Percentiles rank a stretch among this genome's conserved stretches.
Evolutionary conservation across 2,888 invertebrate species (phyloP).

Genomic region (Eilema caniola): DNA sequence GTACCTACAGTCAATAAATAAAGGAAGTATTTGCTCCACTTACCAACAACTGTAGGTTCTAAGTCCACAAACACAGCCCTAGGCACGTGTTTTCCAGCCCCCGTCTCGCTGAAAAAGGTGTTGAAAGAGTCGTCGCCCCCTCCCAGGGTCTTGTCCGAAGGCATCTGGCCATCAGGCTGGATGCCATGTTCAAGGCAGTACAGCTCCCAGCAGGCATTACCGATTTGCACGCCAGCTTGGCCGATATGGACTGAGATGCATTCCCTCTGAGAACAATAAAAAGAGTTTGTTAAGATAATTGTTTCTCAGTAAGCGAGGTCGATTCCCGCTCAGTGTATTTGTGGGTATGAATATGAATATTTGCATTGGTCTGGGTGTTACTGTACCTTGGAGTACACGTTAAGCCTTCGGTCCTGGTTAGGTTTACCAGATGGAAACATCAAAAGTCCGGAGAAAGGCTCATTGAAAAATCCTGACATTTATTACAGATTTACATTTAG

Average conservation of each 20-base stretch:
- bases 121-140: conserved; percentile 93
- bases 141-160: conserved; percentile 92
- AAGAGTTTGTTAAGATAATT: background rate
- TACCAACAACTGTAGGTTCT: conserved; percentile 97
- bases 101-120: conserved; percentile 93
- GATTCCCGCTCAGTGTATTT: no score
- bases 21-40: conserved; percentile 47
- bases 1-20: background rate
- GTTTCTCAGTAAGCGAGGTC: background rate
- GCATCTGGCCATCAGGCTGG: conserved; percentile 95
- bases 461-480: no score
- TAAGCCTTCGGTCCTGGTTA: no score
- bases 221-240: conserved; percentile 95
- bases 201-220: conserved; percentile 95
- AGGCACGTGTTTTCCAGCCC: conserved; percentile 94
- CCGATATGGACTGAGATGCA: conserved; percentile 95
- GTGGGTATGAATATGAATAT: no score
- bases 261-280: conserved; percentile 88
- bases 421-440: no score
- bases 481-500: no score
- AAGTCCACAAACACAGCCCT: conserved; percentile 96
- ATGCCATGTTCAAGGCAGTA: conserved; percentile 95
- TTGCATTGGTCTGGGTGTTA: no score
- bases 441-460: no score
- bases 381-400: no score